Evolutionary conservation across 1,140 invertebrate species (phyloP), one percentile per base, ranked within the genome.

Genomic region (Sesamia nonagrioides): DNA sequence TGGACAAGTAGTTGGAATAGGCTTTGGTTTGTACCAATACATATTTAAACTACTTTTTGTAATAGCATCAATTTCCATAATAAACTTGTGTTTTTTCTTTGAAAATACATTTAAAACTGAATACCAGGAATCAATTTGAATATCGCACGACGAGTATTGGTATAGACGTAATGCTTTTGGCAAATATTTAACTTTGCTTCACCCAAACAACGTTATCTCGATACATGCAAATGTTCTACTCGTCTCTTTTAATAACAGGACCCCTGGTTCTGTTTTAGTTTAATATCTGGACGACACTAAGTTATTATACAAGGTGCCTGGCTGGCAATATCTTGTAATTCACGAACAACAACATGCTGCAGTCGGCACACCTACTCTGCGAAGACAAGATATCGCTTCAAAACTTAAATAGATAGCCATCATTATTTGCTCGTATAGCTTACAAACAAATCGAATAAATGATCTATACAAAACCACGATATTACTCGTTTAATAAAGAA

Each of bases 71-170:
- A 27, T 27, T 1, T 27, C 27, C 27, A 27, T 27, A 1, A 27
- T 27, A 27, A 27, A 27, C 27, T 17, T 8, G 2, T 15, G 6
- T 69, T n/a, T 33, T 33, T 45, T 6, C n/a, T n/a, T 3, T 6
- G 33, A 7, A 71, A 68, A 48, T 42, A 27, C 17, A 42, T 68
- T 61, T 5, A 8, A 56, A 56, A 56, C 54, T 27, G 54, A 13
- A 50, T 56, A 27, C 54, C 21, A 27, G 54, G 21, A 56, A 56
- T 56, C 9, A 56, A 56, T 56, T 56, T 27, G 54, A 56, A 27
- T 27, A 27, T 27, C 54, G 18, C 27, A 27, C 27, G 9, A 21
- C 18, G 17, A 9, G 17, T 8, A 18, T 54, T 18, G 52, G 7
- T 54, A 54, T 2, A 21, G 18, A 54, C 17, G 7, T 6, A 21